phyloP scores from a whole-genome alignment of 2,888 invertebrate species.

The Elegia similella region DNA sequence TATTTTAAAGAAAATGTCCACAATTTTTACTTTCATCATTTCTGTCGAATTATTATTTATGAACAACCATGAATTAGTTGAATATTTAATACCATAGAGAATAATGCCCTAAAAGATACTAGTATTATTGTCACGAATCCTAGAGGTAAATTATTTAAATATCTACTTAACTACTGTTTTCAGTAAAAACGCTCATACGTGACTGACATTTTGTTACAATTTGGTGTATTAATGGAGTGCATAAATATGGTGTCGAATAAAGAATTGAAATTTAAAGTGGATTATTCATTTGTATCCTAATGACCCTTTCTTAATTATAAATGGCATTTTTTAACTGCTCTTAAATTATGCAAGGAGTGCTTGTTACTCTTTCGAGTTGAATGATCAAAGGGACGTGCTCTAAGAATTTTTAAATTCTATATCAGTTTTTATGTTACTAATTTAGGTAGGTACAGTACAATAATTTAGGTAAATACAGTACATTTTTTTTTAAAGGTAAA shows the following conservation, averaged over 20 bases:
- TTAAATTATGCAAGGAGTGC: too few relatives aligned
- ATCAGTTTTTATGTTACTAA: too few relatives aligned
- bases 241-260: conserved; percentile 79
- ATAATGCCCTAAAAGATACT: too few relatives aligned
- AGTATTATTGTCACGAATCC: not conserved
- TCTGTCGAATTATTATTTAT: not conserved
- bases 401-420: too few relatives aligned
- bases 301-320: not conserved
- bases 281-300: conserved; percentile 18
- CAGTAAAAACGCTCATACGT: conserved; percentile 18
- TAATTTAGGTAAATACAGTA: too few relatives aligned
- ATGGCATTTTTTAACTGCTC: too few relatives aligned
- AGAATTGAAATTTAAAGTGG: conserved; percentile 48
- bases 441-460: too few relatives aligned
- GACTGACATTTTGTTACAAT: conserved; percentile 78
- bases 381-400: too few relatives aligned
- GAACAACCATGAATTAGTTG: not conserved
- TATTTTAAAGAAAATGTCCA: conserved; percentile 1
- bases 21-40: not conserved
- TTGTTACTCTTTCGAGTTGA: too few relatives aligned
- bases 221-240: conserved; percentile 73
- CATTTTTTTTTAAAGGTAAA: too few relatives aligned
- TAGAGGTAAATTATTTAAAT: not conserved
- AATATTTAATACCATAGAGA: too few relatives aligned
- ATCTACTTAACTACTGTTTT: not conserved